phyloP scores from a whole-genome alignment of 2,113 vertebrate species.

The Abramis brama region DNA sequence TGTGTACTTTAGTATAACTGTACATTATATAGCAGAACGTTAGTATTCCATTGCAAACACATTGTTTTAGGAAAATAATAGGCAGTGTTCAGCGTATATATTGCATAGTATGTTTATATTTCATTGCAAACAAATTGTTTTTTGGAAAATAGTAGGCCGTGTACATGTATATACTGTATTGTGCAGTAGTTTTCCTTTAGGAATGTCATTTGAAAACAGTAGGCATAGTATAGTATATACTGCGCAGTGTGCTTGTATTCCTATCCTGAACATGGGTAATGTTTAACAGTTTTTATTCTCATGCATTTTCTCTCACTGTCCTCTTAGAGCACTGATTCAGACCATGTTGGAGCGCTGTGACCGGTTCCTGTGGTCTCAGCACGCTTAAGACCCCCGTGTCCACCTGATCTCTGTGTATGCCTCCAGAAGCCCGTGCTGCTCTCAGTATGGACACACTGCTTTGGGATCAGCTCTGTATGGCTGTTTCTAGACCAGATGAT shows the following conservation, averaged over 20 bases:
- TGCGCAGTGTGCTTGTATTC: not conserved
- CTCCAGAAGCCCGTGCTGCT: not conserved
- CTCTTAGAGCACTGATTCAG: slow-evolving; percentile 89
- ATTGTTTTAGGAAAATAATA: too few relatives aligned
- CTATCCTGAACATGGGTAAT: not conserved
- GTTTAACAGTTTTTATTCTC: not conserved
- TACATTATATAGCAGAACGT: too few relatives aligned
- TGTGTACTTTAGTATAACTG: too few relatives aligned
- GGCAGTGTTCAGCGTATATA: not conserved
- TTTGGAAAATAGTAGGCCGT: not conserved
- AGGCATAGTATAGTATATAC: too few relatives aligned
- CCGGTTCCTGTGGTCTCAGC: slow-evolving; percentile 96
- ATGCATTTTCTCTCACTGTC: not conserved
- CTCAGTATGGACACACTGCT: slow-evolving; percentile 12
- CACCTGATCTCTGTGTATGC: not conserved
- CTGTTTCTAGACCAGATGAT: slow-evolving; percentile 1
- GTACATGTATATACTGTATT: not conserved
- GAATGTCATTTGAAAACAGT: not conserved
- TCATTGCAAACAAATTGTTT: not conserved
- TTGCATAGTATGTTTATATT: not conserved
- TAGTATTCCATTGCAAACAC: too few relatives aligned
- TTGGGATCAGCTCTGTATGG: not conserved
- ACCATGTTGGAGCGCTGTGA: slow-evolving; percentile 96
- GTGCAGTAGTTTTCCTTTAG: not conserved
- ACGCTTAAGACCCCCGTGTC: slow-evolving; percentile 73